Conservation (phyloP, 2,888 invertebrate species). For the Lingula anatina region DNA sequence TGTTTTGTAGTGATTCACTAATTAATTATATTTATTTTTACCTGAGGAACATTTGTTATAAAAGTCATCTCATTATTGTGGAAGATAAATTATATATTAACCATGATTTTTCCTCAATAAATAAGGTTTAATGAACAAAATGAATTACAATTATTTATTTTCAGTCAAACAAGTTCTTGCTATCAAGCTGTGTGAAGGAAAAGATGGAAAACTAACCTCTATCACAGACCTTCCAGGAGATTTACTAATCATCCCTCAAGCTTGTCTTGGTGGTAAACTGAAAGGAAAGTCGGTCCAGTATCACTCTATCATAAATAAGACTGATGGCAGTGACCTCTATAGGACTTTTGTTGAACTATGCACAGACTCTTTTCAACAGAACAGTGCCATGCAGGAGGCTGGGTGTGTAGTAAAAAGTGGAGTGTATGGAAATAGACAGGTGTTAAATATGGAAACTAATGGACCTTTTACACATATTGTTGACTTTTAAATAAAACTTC, state of each 20-base stretch:
- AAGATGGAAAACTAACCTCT: slow-evolving; percentile 33
- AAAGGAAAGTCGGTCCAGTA: slow-evolving; percentile 54
- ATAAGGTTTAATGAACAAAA: no score
- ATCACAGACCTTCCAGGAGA: slow-evolving; percentile 50
- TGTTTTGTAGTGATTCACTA: no score
- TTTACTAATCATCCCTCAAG: slow-evolving; percentile 53
- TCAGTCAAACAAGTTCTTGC: slow-evolving; percentile 38
- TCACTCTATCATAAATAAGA: slow-evolving; percentile 52
- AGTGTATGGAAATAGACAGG: slow-evolving; percentile 53
- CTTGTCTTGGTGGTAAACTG: slow-evolving; percentile 52
- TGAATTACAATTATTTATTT: no score
- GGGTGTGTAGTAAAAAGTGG: slow-evolving; percentile 36
- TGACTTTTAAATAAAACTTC: slow-evolving; percentile 24
- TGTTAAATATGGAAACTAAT: slow-evolving; percentile 49
- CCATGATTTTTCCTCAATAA: no score
- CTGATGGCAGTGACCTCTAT: slow-evolving; percentile 46
- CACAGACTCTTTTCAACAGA: slow-evolving; percentile 14
- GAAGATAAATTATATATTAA: no score
- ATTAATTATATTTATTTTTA: no score
- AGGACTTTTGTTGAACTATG: slow-evolving; percentile 28
- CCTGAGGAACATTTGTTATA: no score
- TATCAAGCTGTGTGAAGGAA: slow-evolving; percentile 33
- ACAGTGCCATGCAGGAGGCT: slow-evolving; percentile 18
- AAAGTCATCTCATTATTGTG: no score
- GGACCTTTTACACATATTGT: slow-evolving; percentile 52